Conservation (phyloP, 2,113 vertebrate genomes). For the Callionymus lyra region DNA sequence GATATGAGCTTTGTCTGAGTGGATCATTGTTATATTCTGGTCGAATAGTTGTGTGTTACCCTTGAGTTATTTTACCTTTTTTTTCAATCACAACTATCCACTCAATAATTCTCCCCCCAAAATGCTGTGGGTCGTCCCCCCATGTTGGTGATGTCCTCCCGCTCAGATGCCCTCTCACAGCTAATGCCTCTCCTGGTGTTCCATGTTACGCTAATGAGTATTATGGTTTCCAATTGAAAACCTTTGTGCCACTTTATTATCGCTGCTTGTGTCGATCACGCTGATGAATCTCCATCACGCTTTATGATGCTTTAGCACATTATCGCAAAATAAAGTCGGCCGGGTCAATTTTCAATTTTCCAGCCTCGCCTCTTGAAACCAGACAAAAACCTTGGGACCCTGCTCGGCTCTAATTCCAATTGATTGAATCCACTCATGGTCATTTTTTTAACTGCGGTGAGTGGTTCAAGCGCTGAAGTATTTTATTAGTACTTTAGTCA, state of each 20-base stretch:
- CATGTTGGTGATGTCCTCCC: slow-evolving; percentile 28
- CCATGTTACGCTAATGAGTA: slow-evolving; percentile 64
- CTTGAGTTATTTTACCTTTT: no score
- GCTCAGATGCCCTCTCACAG: slow-evolving; percentile 40
- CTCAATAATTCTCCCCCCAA: no score
- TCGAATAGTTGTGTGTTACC: no score
- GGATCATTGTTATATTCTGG: no score
- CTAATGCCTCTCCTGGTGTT: slow-evolving; percentile 62
- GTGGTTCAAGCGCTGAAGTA: no score
- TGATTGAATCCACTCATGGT: slow-evolving; percentile 60
- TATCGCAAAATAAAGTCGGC: slow-evolving; percentile 60
- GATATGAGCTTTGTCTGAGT: no score
- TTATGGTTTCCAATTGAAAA: slow-evolving; percentile 69
- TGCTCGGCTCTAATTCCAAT: slow-evolving; percentile 58
- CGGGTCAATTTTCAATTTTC: slow-evolving; percentile 63
- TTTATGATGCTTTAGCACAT: slow-evolving; percentile 62
- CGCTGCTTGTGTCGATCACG: slow-evolving; percentile 58
- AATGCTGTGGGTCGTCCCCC: no score
- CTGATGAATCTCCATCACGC: slow-evolving; percentile 65
- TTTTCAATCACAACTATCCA: no score
- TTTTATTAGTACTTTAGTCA: no score
- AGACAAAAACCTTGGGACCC: slow-evolving; percentile 60
- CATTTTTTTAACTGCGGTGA: slow-evolving; percentile 30
- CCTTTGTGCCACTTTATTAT: slow-evolving; percentile 55
- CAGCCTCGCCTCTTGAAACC: slow-evolving; percentile 54